These are phyloP conservation scores for Antheraea mylitta DNA, from an alignment of 1,140 invertebrate genomes.

Conservation along the genomic window DNA sequence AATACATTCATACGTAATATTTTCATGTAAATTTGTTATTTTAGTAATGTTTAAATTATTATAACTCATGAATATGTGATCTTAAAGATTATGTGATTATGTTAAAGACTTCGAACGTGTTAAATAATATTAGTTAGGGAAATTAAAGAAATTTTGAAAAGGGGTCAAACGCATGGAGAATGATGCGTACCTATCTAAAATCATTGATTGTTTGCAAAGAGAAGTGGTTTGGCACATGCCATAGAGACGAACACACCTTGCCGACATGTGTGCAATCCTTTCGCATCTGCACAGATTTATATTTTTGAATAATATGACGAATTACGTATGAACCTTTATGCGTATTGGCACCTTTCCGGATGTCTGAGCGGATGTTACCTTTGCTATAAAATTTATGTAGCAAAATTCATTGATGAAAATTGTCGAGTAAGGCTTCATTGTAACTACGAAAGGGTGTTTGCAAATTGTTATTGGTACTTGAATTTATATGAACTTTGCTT, in stretches of 20 bases:
- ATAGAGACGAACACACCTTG: constrained; percentile 57
- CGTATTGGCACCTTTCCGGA: constrained; percentile 71
- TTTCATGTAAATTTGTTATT: not conserved
- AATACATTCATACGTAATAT: not conserved
- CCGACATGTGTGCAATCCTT: constrained; percentile 74
- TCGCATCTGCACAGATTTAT: constrained; percentile 76
- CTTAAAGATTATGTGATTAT: not conserved
- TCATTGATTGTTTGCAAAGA: constrained; percentile 33
- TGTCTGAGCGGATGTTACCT: constrained; percentile 64
- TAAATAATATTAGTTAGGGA: not conserved
- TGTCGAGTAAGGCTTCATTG: constrained; percentile 32
- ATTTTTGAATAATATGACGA: constrained; percentile 78
- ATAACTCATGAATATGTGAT: not conserved
- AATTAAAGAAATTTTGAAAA: constrained; percentile 18
- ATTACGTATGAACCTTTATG: constrained; percentile 67
- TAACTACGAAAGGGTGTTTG: not conserved
- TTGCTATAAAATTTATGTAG: constrained; percentile 43
- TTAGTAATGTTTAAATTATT: not conserved
- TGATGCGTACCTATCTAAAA: constrained; percentile 39
- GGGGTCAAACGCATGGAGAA: constrained; percentile 17
- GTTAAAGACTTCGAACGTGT: too few species aligned
- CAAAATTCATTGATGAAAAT: constrained; percentile 36
- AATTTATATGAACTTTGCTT: not conserved
- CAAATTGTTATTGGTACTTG: not conserved
- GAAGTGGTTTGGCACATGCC: constrained; percentile 67